Evolutionary conservation across 2,888 invertebrate genomes (phyloP).

Genomic region (Amphipoea oculea): DNA sequence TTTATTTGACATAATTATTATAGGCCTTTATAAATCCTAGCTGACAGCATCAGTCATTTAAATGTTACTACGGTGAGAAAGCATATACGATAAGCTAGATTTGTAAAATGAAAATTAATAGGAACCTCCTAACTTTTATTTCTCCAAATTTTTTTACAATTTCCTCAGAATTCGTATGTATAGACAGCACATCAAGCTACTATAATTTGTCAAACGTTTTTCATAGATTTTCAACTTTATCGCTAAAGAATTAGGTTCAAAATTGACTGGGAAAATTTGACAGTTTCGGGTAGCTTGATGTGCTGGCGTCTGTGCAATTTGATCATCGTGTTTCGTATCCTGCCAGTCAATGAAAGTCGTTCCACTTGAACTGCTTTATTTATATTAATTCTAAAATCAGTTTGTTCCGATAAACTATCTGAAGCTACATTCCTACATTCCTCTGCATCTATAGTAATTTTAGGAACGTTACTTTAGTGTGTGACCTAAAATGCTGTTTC

Average conservation of each 20-base stretch:
- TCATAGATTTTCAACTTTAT: no score
- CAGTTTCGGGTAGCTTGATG: no score
- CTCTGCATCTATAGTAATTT: not conserved
- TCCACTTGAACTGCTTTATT: not conserved
- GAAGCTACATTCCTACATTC: not conserved
- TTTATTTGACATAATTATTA: not conserved
- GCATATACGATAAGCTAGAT: not conserved
- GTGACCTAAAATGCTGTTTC: not conserved
- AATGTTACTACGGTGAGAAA: not conserved
- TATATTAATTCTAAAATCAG: not conserved
- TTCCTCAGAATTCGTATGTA: not conserved
- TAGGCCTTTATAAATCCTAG: not conserved
- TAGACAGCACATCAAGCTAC: no score
- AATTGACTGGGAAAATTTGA: no score
- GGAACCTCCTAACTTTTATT: no score
- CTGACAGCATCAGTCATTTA: no score
- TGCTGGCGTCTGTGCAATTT: no score
- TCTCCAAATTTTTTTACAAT: not conserved
- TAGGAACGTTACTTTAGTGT: not conserved
- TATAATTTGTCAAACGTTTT: no score
- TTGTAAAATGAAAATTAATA: not conserved
- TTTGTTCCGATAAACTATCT: not conserved
- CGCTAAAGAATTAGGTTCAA: no score
- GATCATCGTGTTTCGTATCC: no score
- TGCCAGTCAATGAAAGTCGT: not conserved